Conservation (phyloP, 2,888 invertebrate species). For the Thysanoteuthis rhombus region DNA sequence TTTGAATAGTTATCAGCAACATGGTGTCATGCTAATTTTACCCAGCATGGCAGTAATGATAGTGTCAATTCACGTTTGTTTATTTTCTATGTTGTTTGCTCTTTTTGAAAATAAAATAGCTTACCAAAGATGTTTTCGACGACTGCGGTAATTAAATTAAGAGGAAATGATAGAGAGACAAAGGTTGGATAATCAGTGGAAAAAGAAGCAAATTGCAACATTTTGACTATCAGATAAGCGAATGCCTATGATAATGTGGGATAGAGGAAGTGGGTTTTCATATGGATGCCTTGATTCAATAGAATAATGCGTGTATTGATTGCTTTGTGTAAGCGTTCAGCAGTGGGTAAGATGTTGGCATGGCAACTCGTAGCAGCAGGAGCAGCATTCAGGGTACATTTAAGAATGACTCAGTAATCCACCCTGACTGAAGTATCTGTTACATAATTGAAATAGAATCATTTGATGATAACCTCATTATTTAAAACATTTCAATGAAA, state of each 20-base stretch:
- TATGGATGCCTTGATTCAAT: background rate
- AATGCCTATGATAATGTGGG: background rate
- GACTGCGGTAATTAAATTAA: background rate
- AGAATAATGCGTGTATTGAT: background rate
- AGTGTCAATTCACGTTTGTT: no score
- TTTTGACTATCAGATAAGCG: background rate
- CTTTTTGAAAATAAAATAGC: background rate
- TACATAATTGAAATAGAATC: background rate
- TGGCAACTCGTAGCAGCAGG: background rate
- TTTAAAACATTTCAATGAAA: no score
- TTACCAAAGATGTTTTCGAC: background rate
- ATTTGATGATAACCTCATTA: background rate
- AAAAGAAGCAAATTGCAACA: background rate
- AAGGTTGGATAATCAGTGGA: background rate
- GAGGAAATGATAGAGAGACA: background rate
- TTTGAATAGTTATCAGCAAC: no score
- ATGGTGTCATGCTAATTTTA: no score
- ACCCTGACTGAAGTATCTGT: background rate
- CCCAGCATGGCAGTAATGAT: no score
- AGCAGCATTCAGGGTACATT: background rate
- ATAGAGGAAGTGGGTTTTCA: background rate
- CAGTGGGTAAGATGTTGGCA: background rate
- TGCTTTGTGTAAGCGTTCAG: background rate
- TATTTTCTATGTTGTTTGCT: no score
- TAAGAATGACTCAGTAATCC: background rate